These are phyloP conservation scores for Phocides pigmalion DNA, from an alignment of 1,140 invertebrate species.

Conservation along the genomic window DNA sequence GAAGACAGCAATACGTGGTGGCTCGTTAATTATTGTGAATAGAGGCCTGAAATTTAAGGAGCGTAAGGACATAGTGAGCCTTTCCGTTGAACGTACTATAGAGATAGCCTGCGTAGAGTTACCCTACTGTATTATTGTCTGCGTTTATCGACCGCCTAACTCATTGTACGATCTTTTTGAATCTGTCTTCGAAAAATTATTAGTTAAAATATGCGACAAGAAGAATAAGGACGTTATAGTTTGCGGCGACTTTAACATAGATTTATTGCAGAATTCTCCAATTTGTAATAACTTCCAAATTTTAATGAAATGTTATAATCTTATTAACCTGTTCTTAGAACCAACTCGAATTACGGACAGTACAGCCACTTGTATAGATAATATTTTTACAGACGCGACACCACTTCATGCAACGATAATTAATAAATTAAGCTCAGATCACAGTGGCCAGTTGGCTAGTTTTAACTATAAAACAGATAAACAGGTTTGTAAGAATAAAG, in stretches of 20 bases:
- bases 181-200: not conserved
- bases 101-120: slow-evolving; percentile 21
- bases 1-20: slow-evolving; percentile 19
- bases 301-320: not conserved
- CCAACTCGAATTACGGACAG: not conserved
- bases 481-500: too few species aligned
- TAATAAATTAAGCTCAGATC: too few species aligned
- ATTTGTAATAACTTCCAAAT: not conserved
- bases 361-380: too few species aligned
- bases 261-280: not conserved
- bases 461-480: too few species aligned
- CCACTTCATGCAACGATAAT: too few species aligned
- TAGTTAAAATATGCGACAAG: not conserved
- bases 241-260: not conserved
- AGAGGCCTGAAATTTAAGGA: slow-evolving; percentile 1
- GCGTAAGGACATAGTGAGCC: slow-evolving; percentile 16
- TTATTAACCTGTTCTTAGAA: not conserved
- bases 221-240: not conserved
- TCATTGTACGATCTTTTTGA: not conserved
- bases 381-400: too few species aligned
- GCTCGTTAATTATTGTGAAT: slow-evolving; percentile 21
- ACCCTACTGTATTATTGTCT: not conserved
- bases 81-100: slow-evolving; percentile 13
- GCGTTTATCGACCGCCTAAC: slow-evolving; percentile 1
- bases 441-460: too few species aligned